These are phyloP conservation scores for Eupithecia tripunctaria DNA, from an alignment of 2,888 invertebrate species.

Conservation along the genomic window DNA sequence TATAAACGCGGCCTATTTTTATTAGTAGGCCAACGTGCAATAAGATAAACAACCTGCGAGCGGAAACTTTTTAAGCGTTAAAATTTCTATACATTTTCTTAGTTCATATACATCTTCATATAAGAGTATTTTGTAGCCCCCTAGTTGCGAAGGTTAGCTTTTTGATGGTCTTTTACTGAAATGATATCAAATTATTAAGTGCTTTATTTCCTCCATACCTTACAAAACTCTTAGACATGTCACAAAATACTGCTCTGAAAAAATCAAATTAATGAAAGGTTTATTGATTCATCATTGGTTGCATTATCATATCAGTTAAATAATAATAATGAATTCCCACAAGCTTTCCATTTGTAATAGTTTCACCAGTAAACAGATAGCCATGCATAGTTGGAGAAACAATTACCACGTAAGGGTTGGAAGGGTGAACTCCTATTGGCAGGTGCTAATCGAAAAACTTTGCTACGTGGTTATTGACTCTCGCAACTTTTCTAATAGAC, in stretches of 20 bases:
- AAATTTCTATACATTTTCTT: not conserved
- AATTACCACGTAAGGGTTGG: slow-evolving; percentile 52
- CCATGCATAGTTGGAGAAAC: slow-evolving; percentile 44
- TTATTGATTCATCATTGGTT: not conserved
- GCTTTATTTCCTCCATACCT: no score
- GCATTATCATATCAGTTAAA: not conserved
- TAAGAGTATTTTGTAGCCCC: no score
- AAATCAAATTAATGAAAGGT: not conserved
- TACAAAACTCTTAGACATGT: no score
- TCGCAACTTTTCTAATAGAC: slow-evolving; percentile 60
- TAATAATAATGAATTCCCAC: not conserved
- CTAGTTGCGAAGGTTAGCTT: not conserved
- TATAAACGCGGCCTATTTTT: slow-evolving; percentile 29
- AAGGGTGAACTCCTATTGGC: slow-evolving; percentile 56
- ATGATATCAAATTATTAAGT: no score
- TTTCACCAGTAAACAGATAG: slow-evolving; percentile 5
- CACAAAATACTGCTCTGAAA: no score
- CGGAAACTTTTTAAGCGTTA: not conserved
- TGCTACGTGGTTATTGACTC: slow-evolving; percentile 60
- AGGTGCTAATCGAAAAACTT: slow-evolving; percentile 69
- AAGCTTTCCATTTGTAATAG: not conserved
- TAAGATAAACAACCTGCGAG: not conserved
- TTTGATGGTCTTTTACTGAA: not conserved
- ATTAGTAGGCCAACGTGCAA: not conserved
- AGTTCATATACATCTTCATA: not conserved